Base-by-base conservation (phyloP, 2,113 vertebrate species). In the Catharus minimus region DNA sequence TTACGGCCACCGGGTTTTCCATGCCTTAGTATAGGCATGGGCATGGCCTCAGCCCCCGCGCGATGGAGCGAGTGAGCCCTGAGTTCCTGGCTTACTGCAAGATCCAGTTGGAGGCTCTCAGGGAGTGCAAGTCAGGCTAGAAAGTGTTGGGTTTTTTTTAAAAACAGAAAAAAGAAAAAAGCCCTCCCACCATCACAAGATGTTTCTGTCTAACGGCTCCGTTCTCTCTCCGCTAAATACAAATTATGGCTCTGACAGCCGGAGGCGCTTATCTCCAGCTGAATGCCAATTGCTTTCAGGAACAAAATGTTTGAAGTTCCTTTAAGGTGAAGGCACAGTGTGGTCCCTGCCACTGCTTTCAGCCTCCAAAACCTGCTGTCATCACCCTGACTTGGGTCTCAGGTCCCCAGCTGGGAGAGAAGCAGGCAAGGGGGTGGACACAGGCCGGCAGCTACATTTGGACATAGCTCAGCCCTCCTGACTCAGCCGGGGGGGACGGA, bases 201-300 rank as follows among this genome's bases (percentile, higher is more conserved):
- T 96, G 96, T 94, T 96, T 96, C 95, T 90, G 96, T 97, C 96
- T 96, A 92, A 94, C 92, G 90, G 95, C 92, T 95, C 71, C 62
- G 2, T 93, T 95, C 90, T 57, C 94, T 93, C 90, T 74, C 69
- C 47, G 11, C 93, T 92, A 95, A 95, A 95, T 90, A 96, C 92
- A 95, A 96, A 94, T 95, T 96, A 90, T 2, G 16, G 67, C 78
- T 94, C 93, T 95, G 95, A 95, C 93, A 81, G 68, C 88, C 74
- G 93, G 93, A 94, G 94, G 95, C 88, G 26, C 88, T 94, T 94
- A 89, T 94, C 95, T 96, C 86, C 82, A 92, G 49, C 81, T 95
- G 95, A 95, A 96, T 95, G 81, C 95, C 93, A 93, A 71, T 92
- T 86, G 91, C 93, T 85, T 89, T 68, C 72, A 88, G 90, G 92